Base-by-base conservation (phyloP, 2,888 invertebrate species). In the Pristionchus japonicus region DNA sequence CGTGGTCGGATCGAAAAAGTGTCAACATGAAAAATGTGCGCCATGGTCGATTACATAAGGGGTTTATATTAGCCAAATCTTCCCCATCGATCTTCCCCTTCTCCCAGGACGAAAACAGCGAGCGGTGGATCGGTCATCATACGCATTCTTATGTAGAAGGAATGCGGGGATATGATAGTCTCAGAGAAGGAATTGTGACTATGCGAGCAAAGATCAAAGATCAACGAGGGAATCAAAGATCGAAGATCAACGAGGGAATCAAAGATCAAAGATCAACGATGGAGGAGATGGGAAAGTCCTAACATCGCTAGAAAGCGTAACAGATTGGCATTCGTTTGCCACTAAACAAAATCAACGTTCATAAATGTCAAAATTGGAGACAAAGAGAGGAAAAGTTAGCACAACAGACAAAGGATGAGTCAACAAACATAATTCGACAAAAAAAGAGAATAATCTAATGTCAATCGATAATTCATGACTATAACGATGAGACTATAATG, bases 121-220 rank as follows among this genome's bases (percentile, higher is more conserved):
- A n/a, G n/a, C n/a, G n/a, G n/a, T n/a, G n/a, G n/a, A n/a, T n/a
- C n/a, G n/a, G n/a, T n/a, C n/a, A n/a, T n/a, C n/a, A n/a, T n/a
- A n/a, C n/a, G n/a, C n/a, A n/a, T n/a, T n/a, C n/a, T n/a, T n/a
- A n/a, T n/a, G n/a, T n/a, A n/a, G n/a, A n/a, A n/a, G n/a, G n/a
- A n/a, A n/a, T n/a, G n/a, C 11, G 43, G 43, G 40, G 74, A 74
- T 74, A 74, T 74, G 74, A 37, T 17, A 70, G 37, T 40, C 40
- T 74, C 74, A n/a, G 11, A 74, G 74, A 20, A 40, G 40, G 37
- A 74, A 74, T 74, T 74, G 70, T 17, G 40, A 40, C 70, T 37
- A 74, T 23, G 23, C 23, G 37, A 74, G 70, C 20, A 74, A 74
- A 74, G 70, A 70, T 70, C 70, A 70, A 70, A 70, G 70, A n/a